Base-by-base conservation (phyloP, 2,888 invertebrate species). In the Matsumyia berberina region DNA sequence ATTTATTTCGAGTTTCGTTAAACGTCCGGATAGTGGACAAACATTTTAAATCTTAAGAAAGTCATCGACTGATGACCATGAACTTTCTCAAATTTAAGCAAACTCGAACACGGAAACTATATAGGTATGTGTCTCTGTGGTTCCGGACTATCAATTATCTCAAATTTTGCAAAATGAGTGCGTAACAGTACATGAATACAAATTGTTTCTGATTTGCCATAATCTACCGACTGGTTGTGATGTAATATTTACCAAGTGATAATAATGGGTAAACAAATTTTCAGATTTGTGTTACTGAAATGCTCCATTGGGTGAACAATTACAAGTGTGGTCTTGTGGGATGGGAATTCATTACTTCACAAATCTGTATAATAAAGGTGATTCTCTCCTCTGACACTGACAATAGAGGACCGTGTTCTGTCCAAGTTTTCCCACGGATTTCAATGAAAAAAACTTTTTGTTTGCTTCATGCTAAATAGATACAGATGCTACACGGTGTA, bases 61-160 rank as follows among this genome's bases (percentile, higher is more conserved):
- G n/a, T n/a, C n/a, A n/a, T n/a, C n/a, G n/a, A 24, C 24, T 1
- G 17, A 5, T 39, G 60, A 42, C 51, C 60, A 31, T 72, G 60
- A 72, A 72, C 72, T 60, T 49, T 37, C 31, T 6, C 8, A 15
- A 29, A 37, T 39, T 17, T 51, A 29, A 57, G 19, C 49, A n/a
- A 5, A 57, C 15, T 9, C 19, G 44, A n/a, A 46, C n/a, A n/a
- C 29, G 29, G 15, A 29, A 58, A 58, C n/a, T n/a, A n/a, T n/a
- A n/a, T n/a, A n/a, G n/a, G 70, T 31, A 62, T 19, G 31, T 6
- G 31, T 31, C 5, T 60, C 15, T 44, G n/a, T 49, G 57, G n/a
- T n/a, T 58, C 49, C 37, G 70, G 29, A 37, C 49, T 39, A 46
- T 70, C 49, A 35, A 49, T 49, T 70, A 60, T 70, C 70, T 70